Evolutionary conservation across 23 tunicate species (phyloP).

Genomic region (Oikopleura albicans): DNA sequence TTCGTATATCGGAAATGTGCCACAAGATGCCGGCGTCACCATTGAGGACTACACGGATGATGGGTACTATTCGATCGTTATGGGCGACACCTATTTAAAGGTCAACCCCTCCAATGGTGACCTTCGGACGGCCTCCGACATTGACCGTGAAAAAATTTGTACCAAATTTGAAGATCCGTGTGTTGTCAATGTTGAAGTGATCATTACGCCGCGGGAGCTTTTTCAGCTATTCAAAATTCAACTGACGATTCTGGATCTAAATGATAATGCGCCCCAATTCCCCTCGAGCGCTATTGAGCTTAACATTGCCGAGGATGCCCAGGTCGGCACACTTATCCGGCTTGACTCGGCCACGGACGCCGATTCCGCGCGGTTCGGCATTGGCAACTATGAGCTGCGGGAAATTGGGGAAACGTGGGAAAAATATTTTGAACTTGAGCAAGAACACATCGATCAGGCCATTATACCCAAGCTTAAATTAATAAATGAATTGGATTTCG

Average conservation of each 20-base stretch:
- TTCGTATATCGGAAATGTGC: background rate
- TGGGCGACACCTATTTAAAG: background rate
- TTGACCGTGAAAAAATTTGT: background rate
- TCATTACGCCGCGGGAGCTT: background rate
- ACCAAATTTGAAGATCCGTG: background rate
- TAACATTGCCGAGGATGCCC: background rate
- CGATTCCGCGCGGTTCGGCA: background rate
- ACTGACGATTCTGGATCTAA: conserved; percentile 6
- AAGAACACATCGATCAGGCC: background rate
- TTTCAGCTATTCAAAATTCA: background rate
- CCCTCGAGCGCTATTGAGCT: background rate
- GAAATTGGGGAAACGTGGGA: background rate
- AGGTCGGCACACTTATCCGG: background rate
- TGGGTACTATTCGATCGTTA: background rate
- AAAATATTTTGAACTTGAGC: background rate
- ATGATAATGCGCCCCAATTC: background rate
- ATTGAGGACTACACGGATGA: background rate
- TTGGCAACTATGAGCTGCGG: background rate
- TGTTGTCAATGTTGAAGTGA: background rate
- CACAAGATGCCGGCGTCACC: background rate
- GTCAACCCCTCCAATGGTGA: background rate
- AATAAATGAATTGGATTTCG: background rate
- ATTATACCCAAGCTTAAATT: background rate
- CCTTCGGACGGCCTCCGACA: background rate
- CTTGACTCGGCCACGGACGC: background rate